Evolutionary conservation across 37 sponge, comb jelly and placozoan species (phyloP), one percentile per base, ranked within the genome.

Genomic region (Oscarella lobularis): DNA sequence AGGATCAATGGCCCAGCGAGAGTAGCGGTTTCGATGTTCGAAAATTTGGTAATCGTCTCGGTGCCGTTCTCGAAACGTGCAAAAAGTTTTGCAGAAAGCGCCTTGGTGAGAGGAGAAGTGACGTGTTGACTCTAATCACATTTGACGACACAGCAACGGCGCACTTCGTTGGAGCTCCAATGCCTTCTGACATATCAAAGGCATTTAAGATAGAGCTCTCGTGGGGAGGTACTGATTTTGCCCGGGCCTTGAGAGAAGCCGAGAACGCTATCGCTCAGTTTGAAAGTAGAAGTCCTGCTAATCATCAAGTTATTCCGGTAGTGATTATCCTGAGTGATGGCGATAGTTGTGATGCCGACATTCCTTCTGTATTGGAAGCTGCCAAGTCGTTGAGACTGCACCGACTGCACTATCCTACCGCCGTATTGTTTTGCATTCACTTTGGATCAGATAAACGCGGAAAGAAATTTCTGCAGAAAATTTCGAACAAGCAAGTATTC

Each of bases 11-110:
- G 71, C 71, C 71, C 6, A 5, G 4, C 31, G 4, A 68, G 29
- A 32, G 33, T 68, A 48, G 9, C 14, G 14, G 9, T 9, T 27
- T 20, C 14, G 60, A 48, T 9, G 60, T 27, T 27, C 9, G 14
- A 48, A 48, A 48, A 27, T 48, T 48, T 9, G 20, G 20, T 68
- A 68, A 68, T 20, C 6, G 71, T 4, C 71, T 68, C 6, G 71
- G 71, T 30, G 71, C 71, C 6, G 71, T 68, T 4, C 31, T 68
- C 5, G 71, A 68, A 4, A 35, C 71, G 6, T 68, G 71, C 71
- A 5, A 68, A 32, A 4, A 5, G 33, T 68, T 29, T 14, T 5
- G 29, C 4, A 35, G 6, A 35, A 68, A 5, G n/a, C n/a, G n/a
- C n/a, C n/a, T n/a, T n/a, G n/a, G n/a, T n/a, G n/a, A n/a, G n/a